Evolutionary conservation across 2,113 vertebrate species (phyloP).

Genomic region (Salvelinus namaycush): DNA sequence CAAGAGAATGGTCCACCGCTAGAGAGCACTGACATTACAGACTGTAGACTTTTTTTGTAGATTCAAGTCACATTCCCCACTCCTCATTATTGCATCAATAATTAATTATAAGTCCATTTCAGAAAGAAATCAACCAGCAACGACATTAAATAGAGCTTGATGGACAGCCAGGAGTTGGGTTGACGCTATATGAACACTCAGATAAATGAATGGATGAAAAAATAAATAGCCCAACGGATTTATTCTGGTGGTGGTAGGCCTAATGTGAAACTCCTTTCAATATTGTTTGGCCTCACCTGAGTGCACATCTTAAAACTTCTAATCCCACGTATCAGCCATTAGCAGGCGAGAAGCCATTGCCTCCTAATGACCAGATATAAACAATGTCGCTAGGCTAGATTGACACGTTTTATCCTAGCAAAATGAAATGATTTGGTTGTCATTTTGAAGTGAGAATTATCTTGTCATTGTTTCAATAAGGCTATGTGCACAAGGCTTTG

Average conservation of each 20-base stretch:
- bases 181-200: constrained; percentile 23
- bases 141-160: constrained; percentile 13
- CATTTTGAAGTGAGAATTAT: neutral
- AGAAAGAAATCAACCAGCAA: constrained; percentile 20
- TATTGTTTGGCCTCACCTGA: constrained; percentile 50
- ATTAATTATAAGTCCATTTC: constrained; percentile 26
- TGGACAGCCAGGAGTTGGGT: constrained; percentile 17
- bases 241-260: constrained; percentile 25
- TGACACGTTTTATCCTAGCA: constrained; percentile 17
- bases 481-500: no score
- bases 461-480: no score
- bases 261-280: constrained; percentile 58
- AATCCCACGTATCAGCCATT: constrained; percentile 59
- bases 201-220: constrained; percentile 41
- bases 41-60: neutral
- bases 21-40: constrained; percentile 62
- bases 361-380: constrained; percentile 5
- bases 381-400: constrained; percentile 18
- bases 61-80: constrained; percentile 29
- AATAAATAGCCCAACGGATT: constrained; percentile 43
- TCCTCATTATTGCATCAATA: constrained; percentile 18
- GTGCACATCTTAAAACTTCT: constrained; percentile 57
- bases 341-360: constrained; percentile 41
- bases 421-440: neutral
- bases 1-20: constrained; percentile 20